These are phyloP conservation scores for Bolinopsis microptera DNA, from an alignment of 37 sponge, comb jelly and placozoan genomes.

Conservation along the genomic window DNA sequence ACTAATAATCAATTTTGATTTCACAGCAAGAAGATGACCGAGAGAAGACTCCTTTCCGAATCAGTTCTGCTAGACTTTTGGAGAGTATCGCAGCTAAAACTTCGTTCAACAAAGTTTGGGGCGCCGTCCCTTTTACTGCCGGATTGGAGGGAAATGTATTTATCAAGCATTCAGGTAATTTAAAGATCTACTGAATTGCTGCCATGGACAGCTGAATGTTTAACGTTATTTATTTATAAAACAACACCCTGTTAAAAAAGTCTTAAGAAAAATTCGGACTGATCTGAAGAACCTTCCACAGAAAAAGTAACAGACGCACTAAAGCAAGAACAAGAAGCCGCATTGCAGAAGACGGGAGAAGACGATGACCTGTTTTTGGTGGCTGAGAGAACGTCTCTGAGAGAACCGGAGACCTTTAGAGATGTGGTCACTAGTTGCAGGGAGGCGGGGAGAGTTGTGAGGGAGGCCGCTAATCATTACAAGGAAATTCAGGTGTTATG, in stretches of 20 bases:
- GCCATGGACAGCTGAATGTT: too few species aligned
- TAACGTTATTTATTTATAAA: too few species aligned
- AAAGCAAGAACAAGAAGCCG: not conserved
- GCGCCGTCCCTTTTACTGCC: constrained; percentile 56
- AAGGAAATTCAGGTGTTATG: constrained; percentile 19
- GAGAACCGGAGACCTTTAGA: not conserved
- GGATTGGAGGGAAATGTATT: constrained; percentile 60
- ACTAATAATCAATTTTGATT: too few species aligned
- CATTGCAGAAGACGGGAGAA: not conserved
- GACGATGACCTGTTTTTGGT: constrained; percentile 13
- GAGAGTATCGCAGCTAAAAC: constrained; percentile 37
- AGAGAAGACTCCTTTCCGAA: constrained; percentile 32
- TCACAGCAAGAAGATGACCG: not conserved
- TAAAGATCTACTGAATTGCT: too few species aligned
- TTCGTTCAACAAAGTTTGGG: constrained; percentile 39
- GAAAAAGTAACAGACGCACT: constrained; percentile 38
- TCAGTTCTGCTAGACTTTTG: constrained; percentile 12
- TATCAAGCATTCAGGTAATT: constrained; percentile 42
- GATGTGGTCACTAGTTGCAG: constrained; percentile 16
- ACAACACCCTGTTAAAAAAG: too few species aligned
- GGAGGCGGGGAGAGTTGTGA: constrained; percentile 66
- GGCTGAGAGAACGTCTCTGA: constrained; percentile 50
- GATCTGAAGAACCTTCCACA: too few species aligned
- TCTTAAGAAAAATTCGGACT: too few species aligned
- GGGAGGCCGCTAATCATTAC: constrained; percentile 64